phyloP scores from a whole-genome alignment of 2,797 vertebrate species.

The Lagodon rhomboides region DNA sequence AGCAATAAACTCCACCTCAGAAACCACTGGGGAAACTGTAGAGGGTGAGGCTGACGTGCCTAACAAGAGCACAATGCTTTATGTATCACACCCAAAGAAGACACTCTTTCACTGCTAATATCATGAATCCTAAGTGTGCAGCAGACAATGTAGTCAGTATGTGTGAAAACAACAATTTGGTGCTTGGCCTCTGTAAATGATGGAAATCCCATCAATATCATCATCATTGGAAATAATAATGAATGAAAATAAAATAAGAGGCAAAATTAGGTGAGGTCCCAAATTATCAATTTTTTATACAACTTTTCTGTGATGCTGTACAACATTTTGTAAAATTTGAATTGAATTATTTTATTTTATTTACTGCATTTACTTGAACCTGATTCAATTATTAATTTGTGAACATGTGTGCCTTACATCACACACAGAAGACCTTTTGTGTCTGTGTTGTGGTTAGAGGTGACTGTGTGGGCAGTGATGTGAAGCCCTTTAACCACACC shows the following conservation, averaged over 20 bases:
- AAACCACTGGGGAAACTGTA: too few relatives aligned
- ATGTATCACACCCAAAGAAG: too few relatives aligned
- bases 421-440: background rate
- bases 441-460: background rate
- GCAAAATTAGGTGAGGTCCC: background rate
- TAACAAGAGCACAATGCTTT: too few relatives aligned
- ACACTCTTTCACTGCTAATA: too few relatives aligned
- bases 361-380: background rate
- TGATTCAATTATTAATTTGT: background rate
- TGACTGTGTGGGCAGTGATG: background rate
- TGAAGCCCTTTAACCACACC: slow-evolving; percentile 44
- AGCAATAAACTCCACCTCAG: too few relatives aligned
- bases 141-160: too few relatives aligned
- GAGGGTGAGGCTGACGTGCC: too few relatives aligned
- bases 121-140: too few relatives aligned
- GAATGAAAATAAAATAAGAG: background rate
- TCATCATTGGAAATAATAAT: background rate
- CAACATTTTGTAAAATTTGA: background rate
- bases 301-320: background rate
- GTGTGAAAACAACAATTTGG: background rate
- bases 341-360: background rate
- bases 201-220: too few relatives aligned
- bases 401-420: background rate
- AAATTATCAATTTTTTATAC: background rate
- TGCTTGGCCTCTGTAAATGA: background rate